These are phyloP conservation scores for Xestoiulus laeticollis DNA, from an alignment of 2,888 invertebrate species.

Conservation along the genomic window DNA sequence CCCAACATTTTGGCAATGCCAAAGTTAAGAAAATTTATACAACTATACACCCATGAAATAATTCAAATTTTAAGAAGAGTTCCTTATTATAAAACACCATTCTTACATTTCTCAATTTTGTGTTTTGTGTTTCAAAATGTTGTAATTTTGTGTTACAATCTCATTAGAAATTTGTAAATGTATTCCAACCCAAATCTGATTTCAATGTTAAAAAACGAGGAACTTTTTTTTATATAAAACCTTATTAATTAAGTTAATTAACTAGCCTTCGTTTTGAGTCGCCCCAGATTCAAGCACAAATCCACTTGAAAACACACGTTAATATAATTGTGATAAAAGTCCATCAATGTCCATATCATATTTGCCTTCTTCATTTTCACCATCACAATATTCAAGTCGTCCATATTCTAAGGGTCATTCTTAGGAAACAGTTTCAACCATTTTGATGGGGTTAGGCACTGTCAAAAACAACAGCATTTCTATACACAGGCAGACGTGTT, in stretches of 20 bases:
- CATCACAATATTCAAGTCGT: neutral
- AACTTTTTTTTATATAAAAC: neutral
- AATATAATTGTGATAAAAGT: neutral
- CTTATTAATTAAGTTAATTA: neutral
- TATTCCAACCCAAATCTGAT: neutral
- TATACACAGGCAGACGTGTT: slow-evolving; percentile 4
- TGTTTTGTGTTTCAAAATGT: too few relatives aligned
- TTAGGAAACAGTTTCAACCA: slow-evolving; percentile 41
- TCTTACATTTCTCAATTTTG: too few relatives aligned
- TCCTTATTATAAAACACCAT: too few relatives aligned
- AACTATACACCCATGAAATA: too few relatives aligned
- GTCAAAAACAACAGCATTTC: slow-evolving; percentile 43
- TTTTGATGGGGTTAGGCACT: slow-evolving; percentile 18
- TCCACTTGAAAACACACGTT: slow-evolving; percentile 8
- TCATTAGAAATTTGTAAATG: neutral
- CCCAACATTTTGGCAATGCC: too few relatives aligned
- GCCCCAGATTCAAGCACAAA: neutral
- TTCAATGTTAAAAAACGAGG: neutral
- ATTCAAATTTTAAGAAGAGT: too few relatives aligned
- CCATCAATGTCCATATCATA: slow-evolving; percentile 9
- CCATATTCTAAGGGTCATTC: slow-evolving; percentile 16
- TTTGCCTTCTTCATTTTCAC: neutral
- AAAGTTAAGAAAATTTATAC: too few relatives aligned
- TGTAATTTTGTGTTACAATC: too few relatives aligned
- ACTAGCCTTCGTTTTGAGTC: neutral